Conservation (phyloP, 2,797 vertebrate species). For the Crenuchus spilurus region DNA sequence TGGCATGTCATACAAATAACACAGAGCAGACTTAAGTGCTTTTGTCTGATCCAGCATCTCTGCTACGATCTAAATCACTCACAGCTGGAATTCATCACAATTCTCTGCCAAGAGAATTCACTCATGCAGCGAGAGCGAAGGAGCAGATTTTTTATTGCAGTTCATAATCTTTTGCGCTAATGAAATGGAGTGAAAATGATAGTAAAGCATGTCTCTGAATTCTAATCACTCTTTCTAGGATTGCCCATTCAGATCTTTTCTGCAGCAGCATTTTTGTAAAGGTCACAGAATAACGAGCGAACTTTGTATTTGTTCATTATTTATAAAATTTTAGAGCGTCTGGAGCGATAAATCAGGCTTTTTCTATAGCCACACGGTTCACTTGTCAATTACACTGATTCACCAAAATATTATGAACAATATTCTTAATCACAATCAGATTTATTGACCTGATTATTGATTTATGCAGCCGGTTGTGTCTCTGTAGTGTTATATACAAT, state of each 20-base stretch:
- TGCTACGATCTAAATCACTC: background rate
- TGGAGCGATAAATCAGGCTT: too few relatives aligned
- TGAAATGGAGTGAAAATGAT: conserved; percentile 1
- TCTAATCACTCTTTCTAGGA: background rate
- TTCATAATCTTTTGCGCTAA: background rate
- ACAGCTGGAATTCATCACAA: background rate
- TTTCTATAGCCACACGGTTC: too few relatives aligned
- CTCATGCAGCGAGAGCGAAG: background rate
- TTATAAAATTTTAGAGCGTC: too few relatives aligned
- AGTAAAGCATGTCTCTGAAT: background rate
- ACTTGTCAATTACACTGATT: too few relatives aligned
- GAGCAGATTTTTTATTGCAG: background rate
- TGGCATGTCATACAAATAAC: background rate
- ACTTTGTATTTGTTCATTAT: too few relatives aligned
- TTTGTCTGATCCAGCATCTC: background rate
- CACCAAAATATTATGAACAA: too few relatives aligned
- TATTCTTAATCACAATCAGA: too few relatives aligned
- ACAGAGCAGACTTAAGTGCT: background rate
- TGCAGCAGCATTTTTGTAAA: background rate
- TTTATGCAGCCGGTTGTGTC: too few relatives aligned
- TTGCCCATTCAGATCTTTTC: background rate
- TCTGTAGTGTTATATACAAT: too few relatives aligned
- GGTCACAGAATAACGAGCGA: background rate
- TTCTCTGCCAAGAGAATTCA: conserved; percentile 3
- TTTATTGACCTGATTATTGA: too few relatives aligned